Conservation (phyloP, 2,113 vertebrate species). For the Pseudorhombus dupliciocellatus region DNA sequence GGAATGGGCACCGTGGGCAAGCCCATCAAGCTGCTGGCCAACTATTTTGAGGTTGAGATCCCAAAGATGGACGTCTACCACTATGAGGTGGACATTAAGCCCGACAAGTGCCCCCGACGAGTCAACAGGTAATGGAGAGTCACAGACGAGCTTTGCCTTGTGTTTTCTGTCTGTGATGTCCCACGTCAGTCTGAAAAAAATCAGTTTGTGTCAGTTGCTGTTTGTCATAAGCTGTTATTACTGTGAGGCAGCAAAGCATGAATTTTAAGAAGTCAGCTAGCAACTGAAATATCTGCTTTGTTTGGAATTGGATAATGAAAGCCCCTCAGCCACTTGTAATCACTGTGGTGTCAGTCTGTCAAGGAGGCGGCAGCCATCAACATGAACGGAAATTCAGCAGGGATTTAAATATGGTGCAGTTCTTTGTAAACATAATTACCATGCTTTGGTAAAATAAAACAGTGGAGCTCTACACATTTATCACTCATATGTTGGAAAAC, state of each 20-base stretch:
- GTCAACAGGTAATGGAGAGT: slow-evolving; percentile 91
- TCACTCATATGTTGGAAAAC: background rate
- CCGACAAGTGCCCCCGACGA: slow-evolving; percentile 97
- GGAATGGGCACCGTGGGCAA: slow-evolving; percentile 99
- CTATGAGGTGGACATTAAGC: slow-evolving; percentile 99
- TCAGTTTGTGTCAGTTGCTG: background rate
- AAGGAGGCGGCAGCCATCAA: slow-evolving; percentile 8
- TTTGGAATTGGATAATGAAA: slow-evolving; percentile 39
- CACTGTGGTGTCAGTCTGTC: slow-evolving; percentile 24
- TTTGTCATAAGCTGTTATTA: background rate
- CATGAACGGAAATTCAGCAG: slow-evolving; percentile 2
- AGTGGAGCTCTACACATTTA: background rate
- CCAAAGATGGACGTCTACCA: slow-evolving; percentile 99
- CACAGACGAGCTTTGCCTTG: background rate
- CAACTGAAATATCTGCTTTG: slow-evolving; percentile 18
- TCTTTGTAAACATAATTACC: background rate
- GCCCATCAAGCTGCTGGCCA: slow-evolving; percentile 98
- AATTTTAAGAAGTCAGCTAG: slow-evolving; percentile 20
- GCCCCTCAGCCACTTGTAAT: slow-evolving; percentile 31
- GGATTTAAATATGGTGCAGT: slow-evolving; percentile 4
- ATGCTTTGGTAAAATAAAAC: background rate
- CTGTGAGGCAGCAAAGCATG: background rate
- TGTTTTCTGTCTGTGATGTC: background rate
- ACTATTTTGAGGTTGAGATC: slow-evolving; percentile 99
- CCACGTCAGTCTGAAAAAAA: slow-evolving; percentile 1